Conservation (phyloP, 2,888 invertebrate species). For the Agriopis aurantiaria region DNA sequence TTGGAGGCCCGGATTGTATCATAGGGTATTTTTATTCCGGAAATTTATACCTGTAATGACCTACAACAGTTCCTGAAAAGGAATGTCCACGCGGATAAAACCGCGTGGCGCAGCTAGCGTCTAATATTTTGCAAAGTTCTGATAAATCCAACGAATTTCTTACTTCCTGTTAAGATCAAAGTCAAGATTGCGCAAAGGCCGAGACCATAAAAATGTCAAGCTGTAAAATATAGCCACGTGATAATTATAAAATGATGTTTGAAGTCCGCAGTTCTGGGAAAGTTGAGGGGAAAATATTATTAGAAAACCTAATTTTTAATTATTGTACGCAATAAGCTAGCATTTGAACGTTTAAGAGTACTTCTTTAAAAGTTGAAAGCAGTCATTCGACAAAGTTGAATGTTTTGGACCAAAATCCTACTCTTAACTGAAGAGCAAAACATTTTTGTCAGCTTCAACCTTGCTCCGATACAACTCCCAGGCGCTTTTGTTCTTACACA, state of each 20-base stretch:
- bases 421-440: constrained; percentile 10
- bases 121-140: constrained; percentile 7
- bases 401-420: constrained; percentile 2
- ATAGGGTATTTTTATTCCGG: neutral
- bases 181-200: constrained; percentile 6
- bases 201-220: constrained; percentile 13
- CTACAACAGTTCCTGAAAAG: neutral
- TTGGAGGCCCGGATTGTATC: too few relatives aligned
- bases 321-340: too few relatives aligned
- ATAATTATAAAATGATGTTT: constrained; percentile 18
- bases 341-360: too few relatives aligned
- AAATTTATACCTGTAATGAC: too few relatives aligned
- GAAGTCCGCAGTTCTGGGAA: neutral
- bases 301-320: too few relatives aligned
- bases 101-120: too few relatives aligned
- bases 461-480: constrained; percentile 13
- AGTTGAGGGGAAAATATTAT: neutral
- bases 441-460: neutral
- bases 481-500: constrained; percentile 23
- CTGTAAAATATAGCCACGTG: constrained; percentile 7
- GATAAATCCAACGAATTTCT: constrained; percentile 3
- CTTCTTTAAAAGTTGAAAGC: too few relatives aligned
- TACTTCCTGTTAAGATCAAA: constrained; percentile 16
- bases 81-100: too few relatives aligned
- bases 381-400: neutral